Conservation (phyloP, 1,140 invertebrate species). For the Physella acuta region DNA sequence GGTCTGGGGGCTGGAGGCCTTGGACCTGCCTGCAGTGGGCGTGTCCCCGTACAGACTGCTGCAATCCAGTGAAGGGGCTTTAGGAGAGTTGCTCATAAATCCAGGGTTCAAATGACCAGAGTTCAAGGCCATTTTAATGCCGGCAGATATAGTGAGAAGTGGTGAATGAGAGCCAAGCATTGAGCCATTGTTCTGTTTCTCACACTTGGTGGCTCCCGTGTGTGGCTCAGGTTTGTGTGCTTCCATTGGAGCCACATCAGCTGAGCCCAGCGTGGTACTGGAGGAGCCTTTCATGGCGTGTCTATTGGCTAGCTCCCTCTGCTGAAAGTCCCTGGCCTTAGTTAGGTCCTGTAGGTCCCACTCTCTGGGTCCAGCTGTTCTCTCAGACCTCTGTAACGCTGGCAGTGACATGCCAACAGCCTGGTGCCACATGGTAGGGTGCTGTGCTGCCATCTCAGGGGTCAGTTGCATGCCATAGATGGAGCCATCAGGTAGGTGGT, state of each 20-base stretch:
- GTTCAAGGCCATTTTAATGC: too few species aligned
- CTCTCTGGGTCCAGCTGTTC: not conserved
- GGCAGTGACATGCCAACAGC: not conserved
- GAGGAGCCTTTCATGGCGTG: not conserved
- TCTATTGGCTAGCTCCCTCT: not conserved
- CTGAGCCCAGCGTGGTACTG: not conserved
- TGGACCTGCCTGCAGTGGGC: not conserved
- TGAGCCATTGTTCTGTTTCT: not conserved
- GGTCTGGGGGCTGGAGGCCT: slow-evolving; percentile 8
- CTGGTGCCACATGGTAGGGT: slow-evolving; percentile 22
- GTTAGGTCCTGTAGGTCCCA: not conserved
- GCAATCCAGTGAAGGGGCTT: too few species aligned
- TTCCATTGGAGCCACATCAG: not conserved
- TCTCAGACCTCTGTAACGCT: not conserved
- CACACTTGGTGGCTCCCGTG: not conserved
- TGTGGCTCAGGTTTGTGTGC: not conserved
- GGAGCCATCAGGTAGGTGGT: slow-evolving; percentile 26
- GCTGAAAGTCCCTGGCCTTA: too few species aligned
- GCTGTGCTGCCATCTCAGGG: slow-evolving; percentile 19
- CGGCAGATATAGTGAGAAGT: not conserved
- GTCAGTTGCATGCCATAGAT: slow-evolving; percentile 27
- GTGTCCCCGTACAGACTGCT: slow-evolving; percentile 1
- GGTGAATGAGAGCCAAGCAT: not conserved
- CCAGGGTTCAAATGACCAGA: not conserved
- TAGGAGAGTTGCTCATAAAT: not conserved